Evolutionary conservation across 2,888 invertebrate species (phyloP), one percentile per base, ranked within the genome.

Genomic region (Strigamia crassipes): DNA sequence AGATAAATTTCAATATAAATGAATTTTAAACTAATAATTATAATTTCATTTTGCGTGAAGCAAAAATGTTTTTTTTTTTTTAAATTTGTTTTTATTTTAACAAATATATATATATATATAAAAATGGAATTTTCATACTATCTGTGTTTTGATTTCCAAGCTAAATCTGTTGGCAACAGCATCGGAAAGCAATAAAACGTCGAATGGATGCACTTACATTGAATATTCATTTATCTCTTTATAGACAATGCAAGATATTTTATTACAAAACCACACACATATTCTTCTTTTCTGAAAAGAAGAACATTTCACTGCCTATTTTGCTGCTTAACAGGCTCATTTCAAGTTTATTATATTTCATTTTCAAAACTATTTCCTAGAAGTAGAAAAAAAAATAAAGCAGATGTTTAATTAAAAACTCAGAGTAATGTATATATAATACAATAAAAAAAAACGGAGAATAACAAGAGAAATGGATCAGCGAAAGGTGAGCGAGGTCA

Each of bases 241-340:
- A 73, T 73, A 73, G 73, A 73, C 73, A 73, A 73, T 73, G 73
- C 73, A 12, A 73, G 27, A 73, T 73, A 73, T 73, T 73, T 73
- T 73, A 73, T 73, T 73, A 27, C 31, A 15, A 56, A 73, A 73
- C 73, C 73, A n/a, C 73, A 73, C 23, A 23, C 73, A 73, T 73
- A 31, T 73, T 73, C 31, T 73, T 73, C 31, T 15, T 73, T 27
- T 31, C 13, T 27, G 23, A 10, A 31, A 31, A 31, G 13, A 31
- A 12, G n/a, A 21, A 66, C 9, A 23, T 27, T 66, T 51, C 51
- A n/a, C 51, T 51, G n/a, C 56, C 56, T 56, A 56, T 56, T 56
- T 56, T 18, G 56, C 56, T 18, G 56, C 56, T 56, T 56, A 56
- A 56, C 56, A 56, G 56, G 56, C 56, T 56, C 56, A 18, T 56